Evolutionary conservation across 2,113 vertebrate species (phyloP).

Genomic region (crab-eating macaque (Macaca fascicularis)): T2T-MFA8v1.1 NC_088378.1:152454501-152455000

Average conservation of each 20-base stretch:
- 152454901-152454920: neutral
- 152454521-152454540: neutral
- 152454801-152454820: neutral
- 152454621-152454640: neutral
- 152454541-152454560: neutral
- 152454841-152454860: neutral
- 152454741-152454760: neutral
- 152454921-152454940: neutral
- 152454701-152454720: neutral
- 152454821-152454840: neutral
- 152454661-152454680: neutral
- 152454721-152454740: no score
- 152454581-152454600: neutral
- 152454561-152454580: neutral
- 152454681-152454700: neutral
- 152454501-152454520: neutral
- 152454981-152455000: neutral
- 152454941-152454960: neutral
- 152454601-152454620: neutral
- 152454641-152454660: neutral
- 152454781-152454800: neutral
- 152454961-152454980: neutral
- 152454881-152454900: neutral
- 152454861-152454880: neutral
- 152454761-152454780: neutral